Conservation (phyloP, 2,113 vertebrate genomes). For the Cichladusa arquata region DNA sequence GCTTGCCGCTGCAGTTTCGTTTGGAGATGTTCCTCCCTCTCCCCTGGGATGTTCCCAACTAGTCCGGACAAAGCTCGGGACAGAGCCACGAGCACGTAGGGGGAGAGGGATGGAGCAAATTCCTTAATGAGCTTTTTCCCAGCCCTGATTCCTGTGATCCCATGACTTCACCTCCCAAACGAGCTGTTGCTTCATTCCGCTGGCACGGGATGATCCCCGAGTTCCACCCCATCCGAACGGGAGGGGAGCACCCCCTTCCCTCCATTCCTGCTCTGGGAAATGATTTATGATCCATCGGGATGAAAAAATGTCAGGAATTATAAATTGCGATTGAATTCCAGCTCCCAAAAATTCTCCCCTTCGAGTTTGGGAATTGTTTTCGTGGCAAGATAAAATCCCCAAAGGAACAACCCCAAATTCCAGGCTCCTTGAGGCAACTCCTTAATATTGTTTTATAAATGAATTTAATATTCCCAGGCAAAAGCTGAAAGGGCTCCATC, state of each 20-base stretch:
- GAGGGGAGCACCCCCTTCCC: background rate
- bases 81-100: slow-evolving; percentile 33
- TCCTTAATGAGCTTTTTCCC: slow-evolving; percentile 61
- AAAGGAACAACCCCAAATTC: background rate
- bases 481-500: slow-evolving; percentile 36
- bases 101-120: slow-evolving; percentile 49
- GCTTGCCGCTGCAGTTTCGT: slow-evolving; percentile 31
- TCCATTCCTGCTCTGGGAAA: background rate
- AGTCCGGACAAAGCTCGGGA: slow-evolving; percentile 56
- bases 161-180: slow-evolving; percentile 53
- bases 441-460: slow-evolving; percentile 41
- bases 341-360: background rate
- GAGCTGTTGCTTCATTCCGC: slow-evolving; percentile 8
- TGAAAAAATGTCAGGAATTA: background rate
- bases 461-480: background rate
- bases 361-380: slow-evolving; percentile 23
- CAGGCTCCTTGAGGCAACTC: slow-evolving; percentile 27
- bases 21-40: slow-evolving; percentile 42
- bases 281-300: background rate
- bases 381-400: slow-evolving; percentile 13
- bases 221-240: background rate
- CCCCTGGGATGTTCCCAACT: slow-evolving; percentile 55
- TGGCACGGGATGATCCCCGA: background rate
- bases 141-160: slow-evolving; percentile 34
- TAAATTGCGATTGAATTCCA: background rate